These are phyloP conservation scores for Microctenopoma steveboyesi DNA, from an alignment of 2,797 vertebrate genomes.

Conservation along the genomic window DNA sequence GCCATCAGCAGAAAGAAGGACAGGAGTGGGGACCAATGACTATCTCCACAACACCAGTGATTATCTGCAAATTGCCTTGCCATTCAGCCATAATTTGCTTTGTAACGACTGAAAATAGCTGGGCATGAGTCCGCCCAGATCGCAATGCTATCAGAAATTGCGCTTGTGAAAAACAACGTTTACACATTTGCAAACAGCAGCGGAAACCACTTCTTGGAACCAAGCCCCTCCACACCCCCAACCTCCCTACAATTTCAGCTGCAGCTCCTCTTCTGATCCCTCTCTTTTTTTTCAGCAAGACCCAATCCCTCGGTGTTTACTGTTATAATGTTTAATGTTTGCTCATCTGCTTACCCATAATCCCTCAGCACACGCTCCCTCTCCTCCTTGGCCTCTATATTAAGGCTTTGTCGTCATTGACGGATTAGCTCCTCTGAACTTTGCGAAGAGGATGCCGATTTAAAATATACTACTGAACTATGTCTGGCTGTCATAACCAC, in stretches of 20 bases:
- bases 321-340: slow-evolving; percentile 74
- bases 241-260: slow-evolving; percentile 13
- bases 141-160: slow-evolving; percentile 69
- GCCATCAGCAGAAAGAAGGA: slow-evolving; percentile 64
- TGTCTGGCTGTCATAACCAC: slow-evolving; percentile 32
- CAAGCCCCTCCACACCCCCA: too few species aligned
- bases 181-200: slow-evolving; percentile 66
- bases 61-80: slow-evolving; percentile 76
- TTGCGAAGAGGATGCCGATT: slow-evolving; percentile 46
- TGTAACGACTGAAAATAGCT: slow-evolving; percentile 74
- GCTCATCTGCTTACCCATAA: slow-evolving; percentile 74
- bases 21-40: slow-evolving; percentile 53
- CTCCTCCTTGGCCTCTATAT: slow-evolving; percentile 63
- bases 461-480: slow-evolving; percentile 49
- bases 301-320: slow-evolving; percentile 68
- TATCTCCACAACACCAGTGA: slow-evolving; percentile 63
- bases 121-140: slow-evolving; percentile 64
- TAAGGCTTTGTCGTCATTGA: slow-evolving; percentile 61
- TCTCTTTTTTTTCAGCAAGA: slow-evolving; percentile 5
- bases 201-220: slow-evolving; percentile 49
- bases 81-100: slow-evolving; percentile 73
- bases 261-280: slow-evolving; percentile 20
- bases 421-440: slow-evolving; percentile 71
- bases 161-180: slow-evolving; percentile 49
- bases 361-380: slow-evolving; percentile 67